Evolutionary conservation across 2,797 vertebrate genomes (phyloP), one percentile per base, ranked within the genome.

Genomic region (Anas acuta): DNA sequence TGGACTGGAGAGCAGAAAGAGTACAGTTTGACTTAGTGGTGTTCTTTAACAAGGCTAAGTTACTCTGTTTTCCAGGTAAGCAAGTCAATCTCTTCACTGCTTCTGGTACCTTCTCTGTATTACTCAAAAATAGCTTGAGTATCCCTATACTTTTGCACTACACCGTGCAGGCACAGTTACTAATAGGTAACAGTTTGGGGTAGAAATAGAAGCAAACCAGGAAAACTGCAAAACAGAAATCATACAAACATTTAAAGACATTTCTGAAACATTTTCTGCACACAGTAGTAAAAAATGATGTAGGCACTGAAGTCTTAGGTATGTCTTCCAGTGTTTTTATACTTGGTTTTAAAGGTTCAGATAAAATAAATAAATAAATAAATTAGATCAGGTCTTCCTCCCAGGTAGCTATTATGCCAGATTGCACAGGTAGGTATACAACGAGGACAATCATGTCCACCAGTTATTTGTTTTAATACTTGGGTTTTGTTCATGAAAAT

Each of bases 171-270:
- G 2, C 0, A 18, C 51, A 78, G n/a, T 45, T 74, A 65, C 7
- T 56, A 41, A 51, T 0, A 1, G 9, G 11, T 5, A 71, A 72
- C 18, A 15, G 58, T 57, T 14, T 8, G 2, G 16, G 3, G 13
- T 54, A 49, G 13, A 17, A 28, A 43, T 9, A 7, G 11, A 83
- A 83, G 11, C 13, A 58, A 83, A 67, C 19, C 7, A 78, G 19
- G 11, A 67, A 90, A 79, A 32, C 2, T 23, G 11, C 13, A 13
- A 80, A 64, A 32, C 21, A 79, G 35, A 62, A 82, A 72, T 18
- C 7, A 8, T 6, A 49, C 5, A 0, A 77, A 91, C 94, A 80
- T 61, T 9, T 41, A 83, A 49, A 19, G 26, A 39, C 2, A 21
- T 23, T 9, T 37, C 58, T 58, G 69, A 79, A 54, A 43, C 3